These are phyloP conservation scores for Coturnix japonica DNA, from an alignment of 2,113 vertebrate genomes.

Conservation along the genomic window DNA sequence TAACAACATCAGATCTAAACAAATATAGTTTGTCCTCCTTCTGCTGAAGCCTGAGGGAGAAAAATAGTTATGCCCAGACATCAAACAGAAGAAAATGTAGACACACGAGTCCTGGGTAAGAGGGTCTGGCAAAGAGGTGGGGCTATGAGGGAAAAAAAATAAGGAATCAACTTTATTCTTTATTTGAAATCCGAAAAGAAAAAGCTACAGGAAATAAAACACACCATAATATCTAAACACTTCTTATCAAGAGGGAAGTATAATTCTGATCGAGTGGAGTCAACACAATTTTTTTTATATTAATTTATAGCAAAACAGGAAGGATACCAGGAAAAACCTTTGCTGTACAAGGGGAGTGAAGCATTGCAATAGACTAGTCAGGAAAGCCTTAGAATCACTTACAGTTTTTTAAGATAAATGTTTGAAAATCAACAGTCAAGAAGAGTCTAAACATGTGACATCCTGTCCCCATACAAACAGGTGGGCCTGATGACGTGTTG, in stretches of 20 bases:
- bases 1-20: background rate
- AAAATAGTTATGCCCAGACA: background rate
- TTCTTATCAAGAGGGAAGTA: background rate
- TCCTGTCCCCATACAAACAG: background rate
- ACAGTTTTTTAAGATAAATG: background rate
- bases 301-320: background rate
- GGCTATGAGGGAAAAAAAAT: background rate
- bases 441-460: background rate
- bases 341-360: background rate
- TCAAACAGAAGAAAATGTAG: background rate
- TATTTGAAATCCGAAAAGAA: background rate
- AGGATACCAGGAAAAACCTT: background rate
- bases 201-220: background rate
- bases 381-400: background rate
- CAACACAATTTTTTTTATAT: background rate
- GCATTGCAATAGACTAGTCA: background rate
- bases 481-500: background rate
- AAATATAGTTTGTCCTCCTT: background rate
- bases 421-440: background rate
- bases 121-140: background rate
- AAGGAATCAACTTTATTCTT: background rate
- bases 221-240: background rate
- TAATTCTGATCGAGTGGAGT: background rate
- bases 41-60: accelerated
- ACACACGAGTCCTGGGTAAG: background rate